phyloP scores from a whole-genome alignment of 2,888 invertebrate genomes.

The Drosophila austrosaltans region DNA sequence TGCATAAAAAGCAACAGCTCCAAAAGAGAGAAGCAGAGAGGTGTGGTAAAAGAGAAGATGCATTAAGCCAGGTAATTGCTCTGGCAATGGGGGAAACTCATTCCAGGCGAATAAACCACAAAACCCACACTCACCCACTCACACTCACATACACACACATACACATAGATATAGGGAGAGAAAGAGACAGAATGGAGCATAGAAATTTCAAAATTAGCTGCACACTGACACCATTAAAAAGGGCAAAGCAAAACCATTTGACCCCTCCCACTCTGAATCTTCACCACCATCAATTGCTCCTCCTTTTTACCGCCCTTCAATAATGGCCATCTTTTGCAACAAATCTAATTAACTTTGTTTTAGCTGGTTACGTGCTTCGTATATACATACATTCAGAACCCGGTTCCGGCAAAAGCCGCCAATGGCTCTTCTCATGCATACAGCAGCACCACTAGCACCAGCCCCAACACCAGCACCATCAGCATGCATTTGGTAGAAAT shows the following conservation, averaged over 20 bases:
- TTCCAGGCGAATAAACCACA: conserved; percentile 67
- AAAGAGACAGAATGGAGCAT: conserved; percentile 40
- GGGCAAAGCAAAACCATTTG: conserved; percentile 8
- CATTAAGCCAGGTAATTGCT: conserved; percentile 52
- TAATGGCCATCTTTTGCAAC: conserved; percentile 71
- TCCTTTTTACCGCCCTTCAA: conserved; percentile 24
- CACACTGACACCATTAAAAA: conserved; percentile 38
- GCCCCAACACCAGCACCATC: too few species aligned
- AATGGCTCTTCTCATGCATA: conserved; percentile 50
- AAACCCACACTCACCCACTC: conserved; percentile 23
- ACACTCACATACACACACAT: conserved; percentile 21
- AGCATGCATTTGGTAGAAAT: conserved; percentile 5
- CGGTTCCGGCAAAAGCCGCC: conserved; percentile 38
- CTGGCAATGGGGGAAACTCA: conserved; percentile 30
- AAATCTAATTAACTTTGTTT: conserved; percentile 79
- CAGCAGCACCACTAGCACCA: conserved; percentile 19
- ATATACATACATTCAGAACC: conserved; percentile 45
- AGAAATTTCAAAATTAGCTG: conserved; percentile 40
- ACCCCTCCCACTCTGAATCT: neutral
- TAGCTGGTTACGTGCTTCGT: conserved; percentile 62
- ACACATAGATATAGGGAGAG: conserved; percentile 1
- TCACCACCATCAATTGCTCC: neutral
- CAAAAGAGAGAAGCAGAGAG: neutral
- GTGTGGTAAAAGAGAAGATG: conserved; percentile 1
- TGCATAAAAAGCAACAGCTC: conserved; percentile 19